Conservation (phyloP, 2,888 invertebrate species). For the Aleiodes testaceus region DNA sequence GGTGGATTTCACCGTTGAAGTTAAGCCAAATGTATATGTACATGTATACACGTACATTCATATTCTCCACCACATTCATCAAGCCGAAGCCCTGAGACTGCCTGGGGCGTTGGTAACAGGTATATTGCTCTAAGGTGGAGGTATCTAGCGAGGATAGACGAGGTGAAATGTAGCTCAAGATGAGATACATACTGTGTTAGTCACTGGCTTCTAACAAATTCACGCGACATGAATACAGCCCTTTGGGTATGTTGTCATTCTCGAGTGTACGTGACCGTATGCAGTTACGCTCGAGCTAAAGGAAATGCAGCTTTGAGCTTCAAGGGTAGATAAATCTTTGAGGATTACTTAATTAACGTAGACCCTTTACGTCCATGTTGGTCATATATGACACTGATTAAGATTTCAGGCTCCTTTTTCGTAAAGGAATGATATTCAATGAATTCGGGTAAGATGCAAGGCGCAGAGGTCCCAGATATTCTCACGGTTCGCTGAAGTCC, state of each 20-base stretch:
- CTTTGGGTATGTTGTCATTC: conserved; percentile 23
- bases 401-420: too few species aligned
- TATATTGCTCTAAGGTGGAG: conserved; percentile 24
- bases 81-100: conserved; percentile 9
- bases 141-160: conserved; percentile 4
- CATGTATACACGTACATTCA: conserved; percentile 6
- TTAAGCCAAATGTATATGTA: conserved; percentile 33
- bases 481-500: conserved; percentile 50
- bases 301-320: not conserved
- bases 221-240: conserved; percentile 38
- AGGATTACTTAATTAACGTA: too few species aligned
- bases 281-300: not conserved
- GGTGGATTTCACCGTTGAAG: conserved; percentile 1
- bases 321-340: not conserved
- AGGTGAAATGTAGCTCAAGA: conserved; percentile 41
- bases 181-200: conserved; percentile 35
- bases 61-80: conserved; percentile 17
- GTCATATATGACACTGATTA: too few species aligned
- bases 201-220: conserved; percentile 48
- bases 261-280: conserved; percentile 22
- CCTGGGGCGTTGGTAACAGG: conserved; percentile 36
- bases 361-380: too few species aligned
- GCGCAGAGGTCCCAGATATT: conserved; percentile 32
- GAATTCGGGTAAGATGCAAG: not conserved
- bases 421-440: conserved; percentile 31